phyloP scores from a whole-genome alignment of 2,113 vertebrate genomes.

The Salvelinus sp. region DNA sequence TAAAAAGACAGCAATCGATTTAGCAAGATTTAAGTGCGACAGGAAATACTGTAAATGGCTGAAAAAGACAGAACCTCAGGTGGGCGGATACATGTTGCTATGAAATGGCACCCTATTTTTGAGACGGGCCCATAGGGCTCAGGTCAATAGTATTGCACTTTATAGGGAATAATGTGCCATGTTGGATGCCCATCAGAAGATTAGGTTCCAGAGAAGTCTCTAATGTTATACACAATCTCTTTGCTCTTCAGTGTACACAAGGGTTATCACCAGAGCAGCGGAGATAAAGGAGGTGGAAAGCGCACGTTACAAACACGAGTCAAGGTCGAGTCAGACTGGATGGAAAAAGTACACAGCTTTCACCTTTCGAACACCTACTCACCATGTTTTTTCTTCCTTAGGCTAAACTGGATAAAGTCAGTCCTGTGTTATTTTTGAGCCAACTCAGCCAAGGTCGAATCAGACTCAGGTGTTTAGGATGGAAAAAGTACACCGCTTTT shows the following conservation, averaged over 20 bases:
- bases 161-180: neutral
- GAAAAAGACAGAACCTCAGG: too few relatives aligned
- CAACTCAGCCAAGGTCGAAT: constrained; percentile 36
- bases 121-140: too few relatives aligned
- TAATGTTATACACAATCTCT: constrained; percentile 47
- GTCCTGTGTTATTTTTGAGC: too few relatives aligned
- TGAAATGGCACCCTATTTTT: neutral
- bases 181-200: constrained; percentile 27
- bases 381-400: neutral
- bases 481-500: neutral
- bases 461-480: neutral
- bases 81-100: too few relatives aligned
- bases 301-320: constrained; percentile 48
- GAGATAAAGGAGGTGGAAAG: constrained; percentile 53
- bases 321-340: constrained; percentile 37
- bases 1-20: too few relatives aligned
- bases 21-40: too few relatives aligned
- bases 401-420: too few relatives aligned
- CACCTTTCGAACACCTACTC: too few relatives aligned
- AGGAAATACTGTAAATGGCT: too few relatives aligned
- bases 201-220: constrained; percentile 63
- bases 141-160: neutral
- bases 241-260: constrained; percentile 52
- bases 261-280: constrained; percentile 28
- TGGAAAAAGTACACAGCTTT: neutral